phyloP scores from a whole-genome alignment of 2,797 vertebrate genomes.

The Anguilla anguilla region DNA sequence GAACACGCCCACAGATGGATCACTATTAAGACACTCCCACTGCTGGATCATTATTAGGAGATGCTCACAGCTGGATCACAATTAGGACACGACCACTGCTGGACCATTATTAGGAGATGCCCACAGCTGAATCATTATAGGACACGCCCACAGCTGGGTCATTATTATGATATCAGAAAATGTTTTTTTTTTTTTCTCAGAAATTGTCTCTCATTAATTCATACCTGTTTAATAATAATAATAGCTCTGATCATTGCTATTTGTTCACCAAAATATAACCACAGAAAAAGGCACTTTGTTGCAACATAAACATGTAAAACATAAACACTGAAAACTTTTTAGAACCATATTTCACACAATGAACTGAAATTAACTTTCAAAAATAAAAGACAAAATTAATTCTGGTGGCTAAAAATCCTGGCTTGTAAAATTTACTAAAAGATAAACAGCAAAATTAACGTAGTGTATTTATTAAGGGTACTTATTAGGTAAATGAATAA shows the following conservation, averaged over 20 bases:
- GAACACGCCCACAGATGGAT: no score
- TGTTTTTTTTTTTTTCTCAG: neutral
- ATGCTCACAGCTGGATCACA: no score
- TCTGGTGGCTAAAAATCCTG: neutral
- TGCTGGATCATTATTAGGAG: no score
- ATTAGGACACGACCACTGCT: no score
- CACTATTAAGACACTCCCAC: no score
- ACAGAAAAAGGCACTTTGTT: conserved; percentile 7
- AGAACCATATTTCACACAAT: neutral
- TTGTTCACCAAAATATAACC: conserved; percentile 9
- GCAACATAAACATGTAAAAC: neutral
- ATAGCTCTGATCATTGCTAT: neutral
- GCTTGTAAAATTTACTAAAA: neutral
- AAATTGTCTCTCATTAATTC: neutral
- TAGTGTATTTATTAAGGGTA: neutral
- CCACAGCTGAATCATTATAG: no score
- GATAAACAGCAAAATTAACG: neutral
- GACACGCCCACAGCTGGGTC: neutral
- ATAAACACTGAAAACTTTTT: neutral
- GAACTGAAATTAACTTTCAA: conserved; percentile 3
- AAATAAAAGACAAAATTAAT: neutral
- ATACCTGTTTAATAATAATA: conserved; percentile 14
- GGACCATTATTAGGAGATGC: no score
- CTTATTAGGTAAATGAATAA: neutral
- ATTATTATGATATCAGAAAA: neutral